Evolutionary conservation across 2,888 invertebrate genomes (phyloP).

Genomic region (Isotomurus palustris): DNA sequence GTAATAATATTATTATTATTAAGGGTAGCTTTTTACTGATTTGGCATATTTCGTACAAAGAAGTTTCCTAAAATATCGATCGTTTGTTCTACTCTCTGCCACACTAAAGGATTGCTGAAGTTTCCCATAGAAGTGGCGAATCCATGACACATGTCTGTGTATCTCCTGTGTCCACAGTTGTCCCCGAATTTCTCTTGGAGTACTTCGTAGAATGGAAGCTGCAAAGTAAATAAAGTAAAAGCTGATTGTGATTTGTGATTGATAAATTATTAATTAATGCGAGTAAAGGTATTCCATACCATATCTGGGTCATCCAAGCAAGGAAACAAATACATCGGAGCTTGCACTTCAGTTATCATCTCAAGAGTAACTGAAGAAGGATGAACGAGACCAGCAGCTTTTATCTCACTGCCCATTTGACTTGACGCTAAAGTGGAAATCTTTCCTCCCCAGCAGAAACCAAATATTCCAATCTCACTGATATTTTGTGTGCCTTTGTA

Average conservation of each 20-base stretch:
- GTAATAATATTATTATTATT: no score
- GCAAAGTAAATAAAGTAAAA: neutral
- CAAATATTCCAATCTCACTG: conserved; percentile 29
- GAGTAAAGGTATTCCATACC: conserved; percentile 14
- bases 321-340: conserved; percentile 31
- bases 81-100: conserved; percentile 32
- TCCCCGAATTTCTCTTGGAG: conserved; percentile 36
- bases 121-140: conserved; percentile 33
- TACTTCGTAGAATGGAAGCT: conserved; percentile 41
- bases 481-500: neutral
- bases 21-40: no score
- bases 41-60: conserved; percentile 21
- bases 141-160: conserved; percentile 37
- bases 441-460: conserved; percentile 34
- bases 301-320: conserved; percentile 33
- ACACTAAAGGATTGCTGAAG: conserved; percentile 29
- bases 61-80: conserved; percentile 32
- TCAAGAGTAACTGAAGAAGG: conserved; percentile 32
- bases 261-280: neutral
- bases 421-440: conserved; percentile 21
- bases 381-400: conserved; percentile 36
- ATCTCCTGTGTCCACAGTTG: conserved; percentile 35
- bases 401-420: conserved; percentile 18
- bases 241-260: no score
- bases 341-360: conserved; percentile 23